A percentile compares a stretch with the other conserved stretches of the same genome.
Conservation (phyloP, 2,797 vertebrate genomes). For the Toxotes lorentzi region DNA sequence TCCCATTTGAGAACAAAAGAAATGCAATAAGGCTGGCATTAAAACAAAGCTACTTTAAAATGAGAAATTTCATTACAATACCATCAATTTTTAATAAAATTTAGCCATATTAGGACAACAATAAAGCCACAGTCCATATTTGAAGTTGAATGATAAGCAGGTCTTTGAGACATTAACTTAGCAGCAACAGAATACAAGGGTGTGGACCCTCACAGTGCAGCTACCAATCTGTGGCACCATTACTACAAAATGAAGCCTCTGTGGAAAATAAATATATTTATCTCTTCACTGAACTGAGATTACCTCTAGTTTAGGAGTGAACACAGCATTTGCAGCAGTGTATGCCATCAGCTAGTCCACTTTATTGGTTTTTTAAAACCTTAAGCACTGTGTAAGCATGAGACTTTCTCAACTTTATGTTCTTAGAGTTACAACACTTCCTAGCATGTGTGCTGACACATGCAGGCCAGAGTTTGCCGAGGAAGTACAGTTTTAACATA, state of each 20-base stretch:
- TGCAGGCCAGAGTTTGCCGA: conserved; percentile 9
- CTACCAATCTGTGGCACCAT: conserved; percentile 77
- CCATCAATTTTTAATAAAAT: conserved; percentile 59
- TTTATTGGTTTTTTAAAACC: background rate
- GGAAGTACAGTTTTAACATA: background rate
- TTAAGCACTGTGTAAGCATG: background rate
- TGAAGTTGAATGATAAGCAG: conserved; percentile 84
- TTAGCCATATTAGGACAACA: conserved; percentile 50
- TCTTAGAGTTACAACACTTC: conserved; percentile 20
- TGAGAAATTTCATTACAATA: conserved; percentile 52
- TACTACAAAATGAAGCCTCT: conserved; percentile 69
- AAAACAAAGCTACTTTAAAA: conserved; percentile 65
- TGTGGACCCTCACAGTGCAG: conserved; percentile 77
- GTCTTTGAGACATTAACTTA: conserved; percentile 81
- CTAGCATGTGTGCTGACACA: conserved; percentile 16
- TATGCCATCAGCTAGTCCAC: conserved; percentile 29
- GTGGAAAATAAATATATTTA: conserved; percentile 68
- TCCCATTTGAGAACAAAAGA: conserved; percentile 42
- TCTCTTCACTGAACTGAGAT: conserved; percentile 47
- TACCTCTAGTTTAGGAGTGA: conserved; percentile 44
- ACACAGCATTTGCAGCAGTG: conserved; percentile 42
- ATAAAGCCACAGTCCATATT: conserved; percentile 57
- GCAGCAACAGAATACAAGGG: conserved; percentile 72
- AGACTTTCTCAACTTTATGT: conserved; percentile 12
- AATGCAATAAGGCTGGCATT: conserved; percentile 41